phyloP scores from a whole-genome alignment of 2,888 invertebrate genomes.

The Timandra comae region DNA sequence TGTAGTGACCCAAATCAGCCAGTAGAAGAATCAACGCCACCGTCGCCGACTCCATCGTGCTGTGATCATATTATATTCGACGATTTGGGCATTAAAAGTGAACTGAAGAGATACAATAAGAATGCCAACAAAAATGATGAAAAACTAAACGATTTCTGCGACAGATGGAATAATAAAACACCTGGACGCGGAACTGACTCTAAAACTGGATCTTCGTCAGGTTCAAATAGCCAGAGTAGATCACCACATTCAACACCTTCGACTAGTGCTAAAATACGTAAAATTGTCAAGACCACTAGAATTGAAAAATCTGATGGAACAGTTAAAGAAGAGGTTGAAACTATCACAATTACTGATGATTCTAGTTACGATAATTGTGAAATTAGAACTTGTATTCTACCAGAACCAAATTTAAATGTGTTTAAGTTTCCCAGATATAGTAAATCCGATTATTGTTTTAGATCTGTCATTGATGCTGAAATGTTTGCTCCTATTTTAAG shows the following conservation, averaged over 20 bases:
- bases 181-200: too few species aligned
- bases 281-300: slow-evolving; percentile 31
- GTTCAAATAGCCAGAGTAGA: too few species aligned
- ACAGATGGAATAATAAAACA: too few species aligned
- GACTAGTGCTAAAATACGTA: slow-evolving; percentile 35
- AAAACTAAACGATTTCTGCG: slow-evolving; percentile 20
- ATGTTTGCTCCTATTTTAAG: background rate
- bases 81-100: too few species aligned
- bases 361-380: background rate
- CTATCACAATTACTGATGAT: slow-evolving; percentile 26
- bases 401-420: background rate
- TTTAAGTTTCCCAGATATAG: background rate
- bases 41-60: too few species aligned
- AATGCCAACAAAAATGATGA: too few species aligned
- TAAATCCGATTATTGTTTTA: background rate
- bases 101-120: too few species aligned
- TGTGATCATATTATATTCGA: too few species aligned
- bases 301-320: slow-evolving; percentile 35
- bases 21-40: too few species aligned
- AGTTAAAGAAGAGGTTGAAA: slow-evolving; percentile 31
- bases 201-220: too few species aligned
- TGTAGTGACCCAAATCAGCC: too few species aligned
- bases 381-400: background rate
- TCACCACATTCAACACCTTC: too few species aligned
- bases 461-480: background rate